Percentiles rank a stretch among this genome's conserved stretches.
Evolutionary conservation across 2,797 vertebrate genomes (phyloP).

Genomic region (Eulemur albifrons): DNA sequence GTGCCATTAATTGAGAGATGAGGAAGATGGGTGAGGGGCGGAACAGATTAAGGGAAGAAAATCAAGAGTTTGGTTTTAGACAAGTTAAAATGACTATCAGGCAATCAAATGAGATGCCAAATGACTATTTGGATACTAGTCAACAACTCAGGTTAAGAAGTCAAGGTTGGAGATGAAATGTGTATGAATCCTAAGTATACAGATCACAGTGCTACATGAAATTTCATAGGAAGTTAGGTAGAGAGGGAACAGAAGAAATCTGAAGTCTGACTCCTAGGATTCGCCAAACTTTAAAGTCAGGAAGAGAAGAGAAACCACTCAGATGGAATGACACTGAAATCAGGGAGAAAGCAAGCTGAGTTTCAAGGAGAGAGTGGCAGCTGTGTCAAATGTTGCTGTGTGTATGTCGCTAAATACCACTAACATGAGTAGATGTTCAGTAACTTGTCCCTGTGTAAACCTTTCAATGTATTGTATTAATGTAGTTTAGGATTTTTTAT

Average conservation of each 20-base stretch:
- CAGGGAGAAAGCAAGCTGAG: neutral
- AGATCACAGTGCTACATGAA: neutral
- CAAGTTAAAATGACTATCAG: neutral
- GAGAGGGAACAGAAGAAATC: neutral
- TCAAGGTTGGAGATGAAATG: slow-evolving; percentile 9
- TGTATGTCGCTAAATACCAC: neutral
- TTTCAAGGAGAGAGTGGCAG: neutral
- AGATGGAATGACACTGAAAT: neutral
- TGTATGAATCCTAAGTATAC: neutral
- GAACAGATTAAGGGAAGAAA: slow-evolving; percentile 22
- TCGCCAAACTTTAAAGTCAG: neutral
- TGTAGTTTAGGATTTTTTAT: neutral
- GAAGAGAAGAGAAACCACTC: neutral
- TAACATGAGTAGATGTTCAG: neutral
- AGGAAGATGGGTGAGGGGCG: neutral
- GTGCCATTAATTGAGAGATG: neutral
- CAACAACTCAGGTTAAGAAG: neutral
- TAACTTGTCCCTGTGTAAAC: neutral
- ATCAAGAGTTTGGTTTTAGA: neutral
- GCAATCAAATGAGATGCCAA: neutral
- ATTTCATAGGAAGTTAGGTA: neutral
- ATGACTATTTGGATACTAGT: neutral
- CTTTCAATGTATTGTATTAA: neutral
- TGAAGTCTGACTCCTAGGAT: neutral
- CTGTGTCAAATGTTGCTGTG: neutral